Evolutionary conservation across 2,113 vertebrate genomes (phyloP), one percentile per base, ranked within the genome.

Genomic region (Alectura lathami): DNA sequence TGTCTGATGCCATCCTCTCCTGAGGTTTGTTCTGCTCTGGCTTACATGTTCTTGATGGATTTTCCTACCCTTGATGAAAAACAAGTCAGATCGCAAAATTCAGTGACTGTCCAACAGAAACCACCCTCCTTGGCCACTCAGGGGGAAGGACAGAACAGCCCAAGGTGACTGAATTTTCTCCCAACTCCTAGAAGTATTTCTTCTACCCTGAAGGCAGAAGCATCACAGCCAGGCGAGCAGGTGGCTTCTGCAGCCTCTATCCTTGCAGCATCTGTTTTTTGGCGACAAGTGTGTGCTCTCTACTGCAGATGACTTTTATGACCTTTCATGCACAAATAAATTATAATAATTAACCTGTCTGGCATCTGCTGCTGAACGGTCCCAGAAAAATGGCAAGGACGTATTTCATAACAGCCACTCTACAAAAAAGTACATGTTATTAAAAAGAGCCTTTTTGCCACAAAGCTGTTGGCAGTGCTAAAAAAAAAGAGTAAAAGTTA

Each of bases 321-420:
- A 90, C 88, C 90, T 86, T 88, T 91, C 72, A 45, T 86, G 36
- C 56, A 53, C 83, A 95, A 96, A 96, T 88, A 93, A 93, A 95
- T 92, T 48, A 57, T 94, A 97, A 96, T 97, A 80, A 94, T 96
- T 96, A 93, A 96, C 91, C 60, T 86, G 67, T 81, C 79, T 95
- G 82, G 68, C 73, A 86, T 68, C 73, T 94, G 68, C 73, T 90
- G 60, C 64, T 60, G 85, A 91, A 40, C 59, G 72, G 66, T 83
- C 64, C 56, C 43, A 95, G 80, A 86, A 91, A 93, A 94, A 88
- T 53, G 85, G 73, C 88, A 86, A 77, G 83, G 91, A 70, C 21
- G 0, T 91, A 86, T 93, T 97, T 95, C 89, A 82, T 88, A 88
- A 90, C 10, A 83, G 23, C 83, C 40, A 53, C 45, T 64, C 43